A percentile compares a stretch with the other conserved stretches of the same genome.
These are phyloP conservation scores for Oreochromis spilurus DNA, from an alignment of 2,113 vertebrate species.

Conservation along the genomic window DNA sequence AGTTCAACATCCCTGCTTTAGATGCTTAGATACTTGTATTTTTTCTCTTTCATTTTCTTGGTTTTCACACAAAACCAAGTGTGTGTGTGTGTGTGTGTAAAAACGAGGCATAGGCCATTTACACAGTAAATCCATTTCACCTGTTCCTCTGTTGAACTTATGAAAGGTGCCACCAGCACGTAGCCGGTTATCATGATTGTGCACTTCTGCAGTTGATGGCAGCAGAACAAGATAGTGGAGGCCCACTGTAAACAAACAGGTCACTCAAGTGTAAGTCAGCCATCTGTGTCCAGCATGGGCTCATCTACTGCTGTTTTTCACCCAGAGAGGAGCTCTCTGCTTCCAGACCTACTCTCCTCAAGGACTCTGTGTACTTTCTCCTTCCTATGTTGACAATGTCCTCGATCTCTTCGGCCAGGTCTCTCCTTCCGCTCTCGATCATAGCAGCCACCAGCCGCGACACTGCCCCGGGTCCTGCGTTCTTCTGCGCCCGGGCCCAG, in stretches of 20 bases:
- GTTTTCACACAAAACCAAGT: no score
- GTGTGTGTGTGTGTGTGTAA: no score
- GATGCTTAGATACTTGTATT: neutral
- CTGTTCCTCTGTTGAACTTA: neutral
- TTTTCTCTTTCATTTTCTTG: neutral
- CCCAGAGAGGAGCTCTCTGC: conserved; percentile 16
- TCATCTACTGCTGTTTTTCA: conserved; percentile 40
- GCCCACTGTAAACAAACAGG: conserved; percentile 15
- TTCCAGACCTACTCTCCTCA: conserved; percentile 82
- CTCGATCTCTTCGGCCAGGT: conserved; percentile 85
- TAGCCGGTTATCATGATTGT: neutral
- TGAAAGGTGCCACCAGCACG: neutral
- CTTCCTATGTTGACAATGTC: conserved; percentile 82
- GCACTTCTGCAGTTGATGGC: conserved; percentile 16
- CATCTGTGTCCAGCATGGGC: conserved; percentile 40
- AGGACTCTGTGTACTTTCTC: conserved; percentile 82
- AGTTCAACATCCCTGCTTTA: neutral
- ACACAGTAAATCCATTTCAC: neutral
- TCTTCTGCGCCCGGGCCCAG: conserved; percentile 81
- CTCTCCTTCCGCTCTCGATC: conserved; percentile 80
- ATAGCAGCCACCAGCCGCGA: conserved; percentile 77
- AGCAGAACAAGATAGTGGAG: conserved; percentile 8
- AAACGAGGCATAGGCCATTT: neutral
- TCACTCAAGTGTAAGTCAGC: conserved; percentile 40
- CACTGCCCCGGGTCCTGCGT: conserved; percentile 73